Evolutionary conservation across 1,140 invertebrate genomes (phyloP).

Genomic region (Paracyclopina nana): DNA sequence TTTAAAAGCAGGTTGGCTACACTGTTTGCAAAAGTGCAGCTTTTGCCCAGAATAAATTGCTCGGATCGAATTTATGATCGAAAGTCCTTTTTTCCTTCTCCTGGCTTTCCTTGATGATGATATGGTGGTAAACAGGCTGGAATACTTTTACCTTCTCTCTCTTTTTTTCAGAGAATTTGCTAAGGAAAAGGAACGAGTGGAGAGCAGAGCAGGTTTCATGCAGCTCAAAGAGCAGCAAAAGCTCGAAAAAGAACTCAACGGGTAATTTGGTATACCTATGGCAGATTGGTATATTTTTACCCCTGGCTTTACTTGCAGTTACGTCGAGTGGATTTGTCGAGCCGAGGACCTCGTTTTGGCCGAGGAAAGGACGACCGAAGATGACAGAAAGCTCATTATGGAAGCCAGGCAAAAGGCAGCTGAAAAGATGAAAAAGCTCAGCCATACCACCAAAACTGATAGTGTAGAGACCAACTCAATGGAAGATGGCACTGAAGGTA

Average conservation of each 20-base stretch:
- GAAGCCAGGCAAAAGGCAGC: background rate
- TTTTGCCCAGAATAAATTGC: no score
- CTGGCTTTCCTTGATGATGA: no score
- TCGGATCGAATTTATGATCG: no score
- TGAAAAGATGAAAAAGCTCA: slow-evolving; percentile 5
- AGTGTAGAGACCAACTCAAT: slow-evolving; percentile 8
- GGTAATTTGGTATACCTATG: no score
- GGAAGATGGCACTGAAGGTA: slow-evolving; percentile 6
- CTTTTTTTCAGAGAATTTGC: slow-evolving; percentile 53
- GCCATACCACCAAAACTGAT: background rate
- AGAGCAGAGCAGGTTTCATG: slow-evolving; percentile 58
- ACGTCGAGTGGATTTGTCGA: slow-evolving; percentile 14
- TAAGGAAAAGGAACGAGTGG: slow-evolving; percentile 65
- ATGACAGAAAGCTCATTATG: slow-evolving; percentile 9
- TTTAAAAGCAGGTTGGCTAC: no score
- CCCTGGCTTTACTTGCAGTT: background rate
- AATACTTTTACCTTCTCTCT: background rate
- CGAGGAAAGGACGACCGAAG: slow-evolving; percentile 11
- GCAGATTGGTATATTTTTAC: no score
- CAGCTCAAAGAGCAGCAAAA: slow-evolving; percentile 53
- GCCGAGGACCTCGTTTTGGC: slow-evolving; percentile 15
- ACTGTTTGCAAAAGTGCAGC: no score
- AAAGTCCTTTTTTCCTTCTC: no score
- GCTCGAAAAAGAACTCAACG: slow-evolving; percentile 55
- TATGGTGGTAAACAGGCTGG: background rate